Percentiles rank a stretch among this genome's conserved stretches.
Evolutionary conservation across 2,888 invertebrate genomes (phyloP).

Genomic region (Microdon myrmicae): DNA sequence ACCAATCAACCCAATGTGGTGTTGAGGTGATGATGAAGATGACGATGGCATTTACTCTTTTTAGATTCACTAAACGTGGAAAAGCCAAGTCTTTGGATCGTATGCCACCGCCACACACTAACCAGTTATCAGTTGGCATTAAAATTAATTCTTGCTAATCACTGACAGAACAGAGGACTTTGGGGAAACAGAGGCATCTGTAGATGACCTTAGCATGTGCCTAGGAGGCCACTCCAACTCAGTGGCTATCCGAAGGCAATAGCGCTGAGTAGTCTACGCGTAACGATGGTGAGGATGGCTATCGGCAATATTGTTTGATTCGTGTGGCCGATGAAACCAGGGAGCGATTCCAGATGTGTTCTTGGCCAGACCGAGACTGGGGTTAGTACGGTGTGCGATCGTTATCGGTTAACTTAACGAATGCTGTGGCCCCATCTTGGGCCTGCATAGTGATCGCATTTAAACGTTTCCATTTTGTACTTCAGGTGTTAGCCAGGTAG

Average conservation of each 20-base stretch:
- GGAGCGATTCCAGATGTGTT: constrained; percentile 46
- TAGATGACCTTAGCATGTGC: constrained; percentile 14
- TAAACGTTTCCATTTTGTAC: constrained; percentile 35
- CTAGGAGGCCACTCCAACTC: background rate
- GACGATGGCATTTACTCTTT: constrained; percentile 24
- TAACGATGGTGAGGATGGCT: constrained; percentile 7
- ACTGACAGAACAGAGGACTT: constrained; percentile 22
- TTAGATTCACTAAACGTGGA: constrained; percentile 36
- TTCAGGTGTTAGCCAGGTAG: constrained; percentile 34
- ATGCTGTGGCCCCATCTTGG: constrained; percentile 28
- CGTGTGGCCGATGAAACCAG: constrained; percentile 44
- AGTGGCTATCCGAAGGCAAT: background rate
- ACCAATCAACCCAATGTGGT: constrained; percentile 8
- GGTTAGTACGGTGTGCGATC: no score
- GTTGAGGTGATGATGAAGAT: constrained; percentile 21
- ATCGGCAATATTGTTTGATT: constrained; percentile 47
- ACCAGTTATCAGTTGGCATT: constrained; percentile 50
- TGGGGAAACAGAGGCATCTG: constrained; percentile 11
- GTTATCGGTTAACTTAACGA: constrained; percentile 43
- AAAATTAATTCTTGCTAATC: constrained; percentile 51
- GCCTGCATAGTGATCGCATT: constrained; percentile 35
- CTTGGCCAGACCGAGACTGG: constrained; percentile 33
- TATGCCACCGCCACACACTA: constrained; percentile 37
- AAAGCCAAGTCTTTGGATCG: constrained; percentile 46
- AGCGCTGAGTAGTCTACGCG: constrained; percentile 8